Conservation (phyloP, 2,113 vertebrate species). For the Galbula dea region DNA sequence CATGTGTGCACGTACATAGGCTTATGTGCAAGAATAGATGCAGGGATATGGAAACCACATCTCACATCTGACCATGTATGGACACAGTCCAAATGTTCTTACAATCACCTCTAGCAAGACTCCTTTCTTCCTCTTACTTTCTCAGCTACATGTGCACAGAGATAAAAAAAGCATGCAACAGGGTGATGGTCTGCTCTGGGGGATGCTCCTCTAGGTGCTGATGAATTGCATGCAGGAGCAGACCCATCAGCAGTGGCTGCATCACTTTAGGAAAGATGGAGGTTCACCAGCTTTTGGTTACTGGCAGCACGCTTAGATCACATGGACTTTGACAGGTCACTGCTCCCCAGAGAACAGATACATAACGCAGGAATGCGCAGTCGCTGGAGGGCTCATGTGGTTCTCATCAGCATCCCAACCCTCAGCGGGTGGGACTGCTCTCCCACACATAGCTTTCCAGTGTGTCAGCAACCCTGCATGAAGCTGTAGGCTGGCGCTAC, state of each 20-base stretch:
- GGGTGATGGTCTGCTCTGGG: not conserved
- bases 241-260: not conserved
- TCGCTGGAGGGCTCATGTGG: slow-evolving; percentile 68
- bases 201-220: not conserved
- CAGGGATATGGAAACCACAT: not conserved
- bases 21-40: not conserved
- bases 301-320: slow-evolving; percentile 43
- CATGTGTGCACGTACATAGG: not conserved
- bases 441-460: slow-evolving; percentile 62
- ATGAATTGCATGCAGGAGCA: not conserved
- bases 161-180: not conserved
- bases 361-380: slow-evolving; percentile 48
- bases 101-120: not conserved
- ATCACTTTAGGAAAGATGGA: not conserved
- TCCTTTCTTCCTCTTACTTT: not conserved
- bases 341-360: not conserved
- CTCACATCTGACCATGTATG: not conserved
- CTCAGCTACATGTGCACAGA: not conserved
- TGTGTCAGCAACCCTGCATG: slow-evolving; percentile 52
- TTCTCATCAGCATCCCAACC: slow-evolving; percentile 65
- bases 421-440: slow-evolving; percentile 56
- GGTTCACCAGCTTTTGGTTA: not conserved
- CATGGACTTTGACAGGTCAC: slow-evolving; percentile 62
- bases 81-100: not conserved
- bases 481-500: slow-evolving; percentile 4